A percentile compares a stretch with the other conserved stretches of the same genome.
Evolutionary conservation across 2,113 vertebrate species (phyloP).

Genomic region (Neolamprologus falcicula): DNA sequence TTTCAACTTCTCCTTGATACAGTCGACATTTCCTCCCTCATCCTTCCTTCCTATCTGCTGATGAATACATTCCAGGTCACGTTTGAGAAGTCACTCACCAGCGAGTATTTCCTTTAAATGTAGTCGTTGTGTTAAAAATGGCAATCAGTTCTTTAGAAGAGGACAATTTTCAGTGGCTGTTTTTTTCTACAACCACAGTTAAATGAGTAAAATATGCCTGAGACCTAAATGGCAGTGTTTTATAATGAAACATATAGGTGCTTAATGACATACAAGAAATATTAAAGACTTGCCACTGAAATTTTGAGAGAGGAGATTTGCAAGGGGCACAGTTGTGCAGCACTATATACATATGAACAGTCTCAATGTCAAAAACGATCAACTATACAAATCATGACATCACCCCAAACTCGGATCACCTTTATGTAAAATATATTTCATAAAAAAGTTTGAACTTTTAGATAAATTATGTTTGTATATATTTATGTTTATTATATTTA

Average conservation of each 20-base stretch:
- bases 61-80: constrained; percentile 31
- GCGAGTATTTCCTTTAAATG: background rate
- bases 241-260: background rate
- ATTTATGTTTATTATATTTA: background rate
- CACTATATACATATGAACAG: background rate
- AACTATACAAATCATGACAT: background rate
- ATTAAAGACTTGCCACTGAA: background rate
- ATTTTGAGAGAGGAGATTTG: background rate
- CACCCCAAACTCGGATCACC: background rate
- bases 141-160: background rate
- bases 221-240: background rate
- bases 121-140: background rate
- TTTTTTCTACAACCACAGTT: background rate
- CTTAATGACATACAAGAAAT: background rate
- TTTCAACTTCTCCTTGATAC: constrained; percentile 9
- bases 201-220: background rate
- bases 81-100: background rate
- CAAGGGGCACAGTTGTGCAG: background rate
- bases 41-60: constrained; percentile 64
- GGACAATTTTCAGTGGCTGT: background rate
- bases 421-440: background rate
- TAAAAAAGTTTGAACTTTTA: background rate
- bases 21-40: constrained; percentile 1
- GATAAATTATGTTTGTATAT: background rate
- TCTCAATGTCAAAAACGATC: rapidly evolving